These are phyloP conservation scores for Nymphalis c-album DNA, from an alignment of 2,888 invertebrate species.

Conservation along the genomic window DNA sequence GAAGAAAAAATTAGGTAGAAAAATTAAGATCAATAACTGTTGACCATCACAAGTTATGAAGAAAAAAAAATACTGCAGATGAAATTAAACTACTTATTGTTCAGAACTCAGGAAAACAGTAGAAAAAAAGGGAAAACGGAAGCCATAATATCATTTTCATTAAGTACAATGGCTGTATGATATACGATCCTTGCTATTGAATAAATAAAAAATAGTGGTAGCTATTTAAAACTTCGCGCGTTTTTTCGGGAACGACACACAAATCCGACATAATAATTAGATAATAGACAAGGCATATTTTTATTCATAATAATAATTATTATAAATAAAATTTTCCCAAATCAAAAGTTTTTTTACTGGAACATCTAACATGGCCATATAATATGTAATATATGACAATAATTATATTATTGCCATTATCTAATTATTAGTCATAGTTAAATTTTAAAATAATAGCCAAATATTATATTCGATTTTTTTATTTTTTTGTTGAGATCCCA, in stretches of 20 bases:
- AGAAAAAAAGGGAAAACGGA: background rate
- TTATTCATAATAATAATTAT: constrained; percentile 16
- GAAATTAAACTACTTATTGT: background rate
- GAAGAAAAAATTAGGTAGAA: constrained; percentile 6
- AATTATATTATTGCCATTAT: constrained; percentile 25
- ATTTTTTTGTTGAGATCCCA: constrained; percentile 45
- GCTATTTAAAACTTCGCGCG: constrained; percentile 29
- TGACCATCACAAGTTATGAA: background rate
- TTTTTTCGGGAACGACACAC: constrained; percentile 13
- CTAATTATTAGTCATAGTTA: constrained; percentile 31
- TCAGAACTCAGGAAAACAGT: no score
- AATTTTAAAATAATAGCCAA: constrained; percentile 11
- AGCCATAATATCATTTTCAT: background rate
- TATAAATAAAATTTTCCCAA: constrained; percentile 21
- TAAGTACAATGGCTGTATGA: constrained; percentile 16
- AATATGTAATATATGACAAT: constrained; percentile 8
- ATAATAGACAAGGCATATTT: constrained; percentile 31
- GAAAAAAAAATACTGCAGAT: background rate
- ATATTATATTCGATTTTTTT: constrained; percentile 9
- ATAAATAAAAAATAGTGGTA: constrained; percentile 16
- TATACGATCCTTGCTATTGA: constrained; percentile 8
- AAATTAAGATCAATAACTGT: background rate
- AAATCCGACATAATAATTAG: constrained; percentile 23
- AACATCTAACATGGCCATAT: constrained; percentile 10
- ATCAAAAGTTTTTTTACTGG: constrained; percentile 29